phyloP scores from a whole-genome alignment of 2,113 vertebrate species.

The Misgurnus anguillicaudatus region DNA sequence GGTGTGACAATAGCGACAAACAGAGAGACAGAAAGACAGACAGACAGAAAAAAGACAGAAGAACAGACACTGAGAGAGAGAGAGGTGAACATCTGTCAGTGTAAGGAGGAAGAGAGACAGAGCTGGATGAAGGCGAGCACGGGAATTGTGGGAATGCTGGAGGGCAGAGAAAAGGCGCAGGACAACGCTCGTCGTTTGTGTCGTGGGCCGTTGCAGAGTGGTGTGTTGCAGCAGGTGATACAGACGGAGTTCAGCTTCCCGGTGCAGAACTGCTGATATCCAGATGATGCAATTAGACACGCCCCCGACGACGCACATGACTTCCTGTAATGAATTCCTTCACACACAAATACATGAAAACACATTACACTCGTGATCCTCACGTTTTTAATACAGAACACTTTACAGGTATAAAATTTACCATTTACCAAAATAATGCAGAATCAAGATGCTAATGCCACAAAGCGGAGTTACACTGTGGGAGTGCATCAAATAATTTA shows the following conservation, averaged over 20 bases:
- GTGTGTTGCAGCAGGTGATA: conserved; percentile 96
- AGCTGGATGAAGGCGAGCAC: conserved; percentile 13
- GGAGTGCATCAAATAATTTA: too few relatives aligned
- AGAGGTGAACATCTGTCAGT: fast-evolving
- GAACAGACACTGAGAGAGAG: conserved; percentile 22
- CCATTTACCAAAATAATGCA: too few relatives aligned
- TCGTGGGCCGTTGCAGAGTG: conserved; percentile 92
- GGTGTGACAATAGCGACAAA: not conserved
- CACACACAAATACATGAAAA: conserved; percentile 30
- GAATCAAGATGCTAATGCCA: too few relatives aligned
- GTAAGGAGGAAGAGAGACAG: fast-evolving
- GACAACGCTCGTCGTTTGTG: conserved; percentile 74
- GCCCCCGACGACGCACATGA: conserved; percentile 92
- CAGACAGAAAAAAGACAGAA: conserved; percentile 1
- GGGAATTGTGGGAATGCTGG: conserved; percentile 55
- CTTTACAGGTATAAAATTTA: too few relatives aligned
- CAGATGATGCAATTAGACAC: conserved; percentile 94
- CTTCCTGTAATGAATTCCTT: conserved; percentile 95
- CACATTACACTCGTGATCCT: not conserved
- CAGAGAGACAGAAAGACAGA: not conserved
- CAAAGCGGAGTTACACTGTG: too few relatives aligned
- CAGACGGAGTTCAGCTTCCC: conserved; percentile 95
- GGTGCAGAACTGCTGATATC: conserved; percentile 98
- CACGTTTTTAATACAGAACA: not conserved
- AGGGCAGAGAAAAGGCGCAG: not conserved